Conservation (phyloP, 2,888 invertebrate species). For the Sclerodermus sp. region DNA sequence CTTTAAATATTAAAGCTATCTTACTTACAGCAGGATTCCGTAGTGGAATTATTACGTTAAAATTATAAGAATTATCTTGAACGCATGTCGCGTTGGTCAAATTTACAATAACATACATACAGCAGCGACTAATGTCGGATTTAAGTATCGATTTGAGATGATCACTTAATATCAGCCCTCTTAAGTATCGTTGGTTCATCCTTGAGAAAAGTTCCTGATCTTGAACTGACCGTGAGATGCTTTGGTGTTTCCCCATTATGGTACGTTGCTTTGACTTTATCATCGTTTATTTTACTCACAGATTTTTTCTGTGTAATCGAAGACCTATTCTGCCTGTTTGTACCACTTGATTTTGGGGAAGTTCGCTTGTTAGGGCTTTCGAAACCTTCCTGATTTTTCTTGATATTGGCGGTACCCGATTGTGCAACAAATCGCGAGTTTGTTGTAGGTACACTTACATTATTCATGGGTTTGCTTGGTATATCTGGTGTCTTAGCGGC, state of each 20-base stretch:
- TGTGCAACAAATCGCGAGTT: slow-evolving; percentile 31
- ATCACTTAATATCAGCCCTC: slow-evolving; percentile 55
- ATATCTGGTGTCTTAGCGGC: slow-evolving; percentile 62
- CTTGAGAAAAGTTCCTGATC: slow-evolving; percentile 75
- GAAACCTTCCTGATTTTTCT: slow-evolving; percentile 40
- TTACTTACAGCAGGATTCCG: slow-evolving; percentile 33
- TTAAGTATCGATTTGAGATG: slow-evolving; percentile 49
- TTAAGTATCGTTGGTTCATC: slow-evolving; percentile 71
- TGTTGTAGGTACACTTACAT: slow-evolving; percentile 20
- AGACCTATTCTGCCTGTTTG: slow-evolving; percentile 31
- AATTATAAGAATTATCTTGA: slow-evolving; percentile 3
- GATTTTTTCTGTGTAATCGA: slow-evolving; percentile 25
- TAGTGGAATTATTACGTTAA: too few species aligned
- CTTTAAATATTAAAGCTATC: slow-evolving; percentile 18
- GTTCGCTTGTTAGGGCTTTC: slow-evolving; percentile 48
- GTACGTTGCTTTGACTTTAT: slow-evolving; percentile 44
- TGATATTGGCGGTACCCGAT: slow-evolving; percentile 26
- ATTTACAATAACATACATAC: slow-evolving; percentile 4
- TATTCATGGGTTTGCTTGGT: slow-evolving; percentile 42
- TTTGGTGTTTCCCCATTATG: slow-evolving; percentile 44
- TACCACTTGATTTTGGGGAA: slow-evolving; percentile 47
- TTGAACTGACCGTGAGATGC: slow-evolving; percentile 58
- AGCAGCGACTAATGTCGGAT: background rate
- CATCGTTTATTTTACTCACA: slow-evolving; percentile 30
- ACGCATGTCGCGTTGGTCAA: slow-evolving; percentile 9